These are phyloP conservation scores for Halichoeres trimaculatus DNA, from an alignment of 2,113 vertebrate species.

Conservation along the genomic window DNA sequence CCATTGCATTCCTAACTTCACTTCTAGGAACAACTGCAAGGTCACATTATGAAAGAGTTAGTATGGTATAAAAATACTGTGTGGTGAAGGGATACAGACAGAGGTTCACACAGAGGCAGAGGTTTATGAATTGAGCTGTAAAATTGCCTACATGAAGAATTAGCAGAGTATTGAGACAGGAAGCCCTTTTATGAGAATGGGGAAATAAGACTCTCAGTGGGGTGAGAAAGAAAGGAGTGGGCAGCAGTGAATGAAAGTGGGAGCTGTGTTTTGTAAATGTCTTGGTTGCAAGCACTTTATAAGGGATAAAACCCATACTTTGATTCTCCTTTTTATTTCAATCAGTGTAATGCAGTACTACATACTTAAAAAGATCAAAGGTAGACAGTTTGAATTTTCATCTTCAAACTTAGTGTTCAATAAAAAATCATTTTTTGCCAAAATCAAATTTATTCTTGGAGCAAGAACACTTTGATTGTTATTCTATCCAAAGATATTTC, in stretches of 20 bases:
- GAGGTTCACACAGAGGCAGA: slow-evolving; percentile 22
- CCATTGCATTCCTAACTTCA: slow-evolving; percentile 25
- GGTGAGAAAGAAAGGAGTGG: slow-evolving; percentile 16
- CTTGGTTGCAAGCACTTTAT: background rate
- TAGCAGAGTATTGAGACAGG: slow-evolving; percentile 16
- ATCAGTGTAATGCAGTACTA: background rate
- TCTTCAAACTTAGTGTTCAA: no score
- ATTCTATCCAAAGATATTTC: background rate
- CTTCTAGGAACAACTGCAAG: slow-evolving; percentile 35
- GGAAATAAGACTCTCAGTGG: slow-evolving; percentile 23
- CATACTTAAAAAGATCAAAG: background rate
- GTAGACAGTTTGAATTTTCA: no score
- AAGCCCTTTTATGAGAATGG: slow-evolving; percentile 21
- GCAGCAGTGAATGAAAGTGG: background rate
- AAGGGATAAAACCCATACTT: background rate
- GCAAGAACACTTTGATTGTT: background rate
- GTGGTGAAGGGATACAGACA: slow-evolving; percentile 10
- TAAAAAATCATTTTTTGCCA: background rate
- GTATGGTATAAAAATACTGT: slow-evolving; percentile 1
- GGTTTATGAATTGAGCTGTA: slow-evolving; percentile 28
- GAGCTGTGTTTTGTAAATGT: slow-evolving; percentile 17
- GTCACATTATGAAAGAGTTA: background rate
- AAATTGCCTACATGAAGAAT: slow-evolving; percentile 20
- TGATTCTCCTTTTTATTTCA: slow-evolving; percentile 1
- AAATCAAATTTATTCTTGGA: background rate